Percentiles rank a stretch among this genome's conserved stretches.
phyloP scores from a whole-genome alignment of 2,797 vertebrate genomes.

The Amphiprion clarkii region DNA sequence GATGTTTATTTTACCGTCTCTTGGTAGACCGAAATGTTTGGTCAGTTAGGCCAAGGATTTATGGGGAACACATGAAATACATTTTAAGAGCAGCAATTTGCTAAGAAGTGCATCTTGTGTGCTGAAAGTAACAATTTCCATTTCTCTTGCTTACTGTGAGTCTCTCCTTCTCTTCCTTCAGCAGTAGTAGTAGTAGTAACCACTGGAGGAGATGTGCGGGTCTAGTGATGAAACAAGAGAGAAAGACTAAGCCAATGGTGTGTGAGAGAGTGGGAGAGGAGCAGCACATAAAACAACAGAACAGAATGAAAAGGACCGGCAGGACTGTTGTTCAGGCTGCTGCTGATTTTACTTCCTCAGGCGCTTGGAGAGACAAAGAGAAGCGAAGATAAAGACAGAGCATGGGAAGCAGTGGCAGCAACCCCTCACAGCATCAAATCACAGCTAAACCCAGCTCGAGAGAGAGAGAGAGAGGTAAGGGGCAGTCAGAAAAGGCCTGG shows the following conservation, averaged over 20 bases:
- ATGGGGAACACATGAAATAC: conserved; percentile 38
- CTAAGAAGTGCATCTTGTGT: conserved; percentile 19
- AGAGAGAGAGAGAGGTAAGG: conserved; percentile 19
- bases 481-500: conserved; percentile 14
- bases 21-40: not conserved
- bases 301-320: conserved; percentile 30
- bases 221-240: conserved; percentile 10
- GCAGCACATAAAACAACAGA: conserved; percentile 15
- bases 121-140: not conserved
- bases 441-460: conserved; percentile 19
- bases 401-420: conserved; percentile 15
- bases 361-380: conserved; percentile 33
- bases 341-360: conserved; percentile 43
- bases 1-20: conserved; percentile 41
- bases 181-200: not conserved
- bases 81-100: conserved; percentile 8
- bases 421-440: conserved; percentile 19
- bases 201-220: conserved; percentile 13
- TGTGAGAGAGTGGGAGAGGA: conserved; percentile 19
- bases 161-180: not conserved
- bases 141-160: conserved; percentile 12
- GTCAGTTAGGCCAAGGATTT: conserved; percentile 31
- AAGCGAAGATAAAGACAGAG: conserved; percentile 35
- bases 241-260: conserved; percentile 3
- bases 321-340: conserved; percentile 33